Base-by-base conservation (phyloP, 2,113 vertebrate genomes). In the Cnemophilus loriae region DNA sequence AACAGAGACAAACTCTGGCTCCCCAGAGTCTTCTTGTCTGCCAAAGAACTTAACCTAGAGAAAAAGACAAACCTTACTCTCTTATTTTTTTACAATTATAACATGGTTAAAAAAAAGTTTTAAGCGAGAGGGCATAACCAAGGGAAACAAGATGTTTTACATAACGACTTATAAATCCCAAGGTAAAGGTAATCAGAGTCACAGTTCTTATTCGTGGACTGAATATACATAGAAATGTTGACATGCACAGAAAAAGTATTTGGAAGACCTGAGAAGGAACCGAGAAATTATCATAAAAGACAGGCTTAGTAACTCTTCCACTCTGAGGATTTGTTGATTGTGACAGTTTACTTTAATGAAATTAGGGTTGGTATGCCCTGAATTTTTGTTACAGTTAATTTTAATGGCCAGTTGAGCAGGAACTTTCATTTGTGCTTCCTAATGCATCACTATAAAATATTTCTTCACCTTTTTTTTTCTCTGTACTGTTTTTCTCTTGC, bases 1-100 rank as follows among this genome's bases (percentile, higher is more conserved):
- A 97, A 95, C 28, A 53, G 78, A 84, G 76, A 74, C 64, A 94
- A 93, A 49, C 74, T 91, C 93, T 87, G 53, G n/a, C 42, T 89
- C 13, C 28, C 81, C 8, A 11, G 42, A 7, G 2, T 13, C 84
- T 59, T 74, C 33, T 64, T 64, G 15, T 24, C 44, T 47, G 27
- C 53, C 76, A 89, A 80, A 41, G 73, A 91, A 80, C 52, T 80
- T 92, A 61, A 81, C 24, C 24, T 84, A 47, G 60, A 80, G 30
- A 76, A 78, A 41, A 89, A 85, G 35, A 80, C 24, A 77, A 88
- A 39, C 16, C 27, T 67, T 73, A 67, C 11, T 61, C 4, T 60
- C 26, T 52, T 50, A 22, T 7, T 9, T 44, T 39, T 74, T 74
- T 65, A 32, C 11, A 84, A 22, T 70, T 74, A 33, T 16, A 84